These are phyloP conservation scores for Saccostrea glomerata DNA, from an alignment of 1,140 invertebrate genomes.

Conservation along the genomic window DNA sequence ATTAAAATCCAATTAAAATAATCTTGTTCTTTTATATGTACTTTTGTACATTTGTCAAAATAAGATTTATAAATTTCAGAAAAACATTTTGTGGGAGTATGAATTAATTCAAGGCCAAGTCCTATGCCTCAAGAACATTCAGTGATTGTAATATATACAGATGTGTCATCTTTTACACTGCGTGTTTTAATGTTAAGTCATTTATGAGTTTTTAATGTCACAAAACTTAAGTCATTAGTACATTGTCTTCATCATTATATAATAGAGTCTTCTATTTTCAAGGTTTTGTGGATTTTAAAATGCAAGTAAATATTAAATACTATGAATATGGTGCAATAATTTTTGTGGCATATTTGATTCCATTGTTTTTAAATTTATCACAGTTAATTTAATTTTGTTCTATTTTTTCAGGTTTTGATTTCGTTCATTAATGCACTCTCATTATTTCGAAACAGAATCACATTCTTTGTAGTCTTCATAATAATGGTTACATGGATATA, in stretches of 20 bases:
- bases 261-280: not conserved
- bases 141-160: not conserved
- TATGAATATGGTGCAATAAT: not conserved
- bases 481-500: no score
- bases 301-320: not conserved
- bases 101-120: not conserved
- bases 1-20: no score
- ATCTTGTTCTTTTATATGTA: not conserved
- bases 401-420: no score
- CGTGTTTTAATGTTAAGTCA: not conserved
- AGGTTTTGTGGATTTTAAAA: not conserved
- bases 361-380: no score
- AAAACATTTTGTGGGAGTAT: not conserved
- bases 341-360: no score
- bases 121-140: not conserved
- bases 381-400: no score
- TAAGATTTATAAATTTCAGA: not conserved
- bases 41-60: not conserved
- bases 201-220: conserved; percentile 5
- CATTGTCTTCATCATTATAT: not conserved
- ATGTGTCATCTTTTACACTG: not conserved
- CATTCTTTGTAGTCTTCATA: no score
- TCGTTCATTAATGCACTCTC: no score
- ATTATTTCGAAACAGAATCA: no score
- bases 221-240: not conserved